phyloP scores from a whole-genome alignment of 2,888 invertebrate genomes.

The Hirudinaria manillensis region DNA sequence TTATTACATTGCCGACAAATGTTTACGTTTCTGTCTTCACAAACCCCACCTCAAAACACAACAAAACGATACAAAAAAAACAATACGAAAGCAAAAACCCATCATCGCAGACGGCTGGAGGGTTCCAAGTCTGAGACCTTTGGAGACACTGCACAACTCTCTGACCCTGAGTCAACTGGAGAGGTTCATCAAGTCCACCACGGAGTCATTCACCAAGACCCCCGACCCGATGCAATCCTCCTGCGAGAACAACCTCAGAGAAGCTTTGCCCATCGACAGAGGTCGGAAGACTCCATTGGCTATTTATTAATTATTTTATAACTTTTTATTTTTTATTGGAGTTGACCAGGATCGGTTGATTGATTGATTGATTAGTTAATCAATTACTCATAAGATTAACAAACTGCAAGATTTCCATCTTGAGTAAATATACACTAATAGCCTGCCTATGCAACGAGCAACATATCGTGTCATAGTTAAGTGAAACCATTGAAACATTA shows the following conservation, averaged over 20 bases:
- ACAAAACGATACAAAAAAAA: background rate
- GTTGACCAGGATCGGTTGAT: no score
- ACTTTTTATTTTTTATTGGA: background rate
- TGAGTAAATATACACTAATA: no score
- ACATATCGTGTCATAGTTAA: no score
- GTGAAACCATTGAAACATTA: no score
- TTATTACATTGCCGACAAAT: no score
- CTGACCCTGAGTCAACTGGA: slow-evolving; percentile 85
- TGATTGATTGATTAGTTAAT: no score
- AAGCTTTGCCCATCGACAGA: background rate
- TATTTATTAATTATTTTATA: background rate
- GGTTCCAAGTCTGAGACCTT: slow-evolving; percentile 79
- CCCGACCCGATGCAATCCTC: slow-evolving; percentile 16
- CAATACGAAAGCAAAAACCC: background rate
- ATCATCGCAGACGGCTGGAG: slow-evolving; percentile 38
- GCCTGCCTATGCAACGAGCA: no score
- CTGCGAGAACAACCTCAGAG: slow-evolving; percentile 3
- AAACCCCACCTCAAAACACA: no score
- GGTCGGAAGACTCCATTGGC: background rate
- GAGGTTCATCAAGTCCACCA: slow-evolving; percentile 62
- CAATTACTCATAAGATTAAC: no score
- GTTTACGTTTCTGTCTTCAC: no score
- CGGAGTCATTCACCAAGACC: slow-evolving; percentile 9
- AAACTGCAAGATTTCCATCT: no score
- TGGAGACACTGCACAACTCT: slow-evolving; percentile 96